These are phyloP conservation scores for Rhynchonycteris naso DNA, from an alignment of 2,797 vertebrate genomes.

Conservation along the genomic window DNA sequence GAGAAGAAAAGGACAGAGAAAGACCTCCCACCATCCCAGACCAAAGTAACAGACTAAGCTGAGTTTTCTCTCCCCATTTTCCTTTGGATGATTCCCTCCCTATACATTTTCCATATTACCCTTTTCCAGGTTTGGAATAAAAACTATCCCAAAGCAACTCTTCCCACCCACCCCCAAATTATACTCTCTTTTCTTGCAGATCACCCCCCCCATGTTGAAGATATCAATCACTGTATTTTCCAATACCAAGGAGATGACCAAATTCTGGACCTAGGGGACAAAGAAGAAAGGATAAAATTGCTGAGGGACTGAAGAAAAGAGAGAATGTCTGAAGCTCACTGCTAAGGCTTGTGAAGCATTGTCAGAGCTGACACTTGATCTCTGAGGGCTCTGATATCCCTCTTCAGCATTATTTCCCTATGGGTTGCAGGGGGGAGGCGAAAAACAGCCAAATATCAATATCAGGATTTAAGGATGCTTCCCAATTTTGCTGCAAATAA, in stretches of 20 bases:
- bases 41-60: background rate
- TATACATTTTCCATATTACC: background rate
- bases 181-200: background rate
- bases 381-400: conserved; percentile 6
- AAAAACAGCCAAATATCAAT: background rate
- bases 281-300: background rate
- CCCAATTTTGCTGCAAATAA: conserved; percentile 31
- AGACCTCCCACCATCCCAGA: background rate
- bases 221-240: background rate
- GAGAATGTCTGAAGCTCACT: background rate
- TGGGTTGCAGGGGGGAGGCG: background rate
- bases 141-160: background rate
- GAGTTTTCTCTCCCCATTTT: background rate
- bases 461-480: background rate
- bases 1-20: background rate
- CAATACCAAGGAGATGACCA: background rate
- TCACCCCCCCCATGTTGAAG: background rate
- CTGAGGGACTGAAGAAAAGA: background rate
- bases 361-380: conserved; percentile 23
- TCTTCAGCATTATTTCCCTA: background rate
- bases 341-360: background rate
- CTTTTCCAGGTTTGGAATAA: background rate
- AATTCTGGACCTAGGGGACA: background rate
- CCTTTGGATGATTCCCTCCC: background rate
- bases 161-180: background rate